Conservation (phyloP, 2,797 vertebrate genomes). For the Microchirus variegatus region DNA sequence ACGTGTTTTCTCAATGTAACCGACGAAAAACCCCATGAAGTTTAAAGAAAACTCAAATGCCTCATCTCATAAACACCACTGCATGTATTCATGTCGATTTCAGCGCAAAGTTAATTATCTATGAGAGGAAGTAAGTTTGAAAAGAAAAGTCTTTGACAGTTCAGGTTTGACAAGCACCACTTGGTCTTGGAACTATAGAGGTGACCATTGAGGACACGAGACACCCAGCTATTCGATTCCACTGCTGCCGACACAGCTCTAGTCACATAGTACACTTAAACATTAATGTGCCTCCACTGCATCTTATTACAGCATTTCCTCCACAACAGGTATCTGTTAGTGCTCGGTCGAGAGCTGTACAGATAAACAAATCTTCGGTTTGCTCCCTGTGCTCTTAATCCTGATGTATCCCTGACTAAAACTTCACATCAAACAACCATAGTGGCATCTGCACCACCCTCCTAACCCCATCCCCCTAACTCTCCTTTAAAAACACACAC, state of each 20-base stretch:
- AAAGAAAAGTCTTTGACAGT: slow-evolving; percentile 2
- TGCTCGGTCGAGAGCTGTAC: neutral
- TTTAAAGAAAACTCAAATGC: neutral
- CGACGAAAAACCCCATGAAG: too few species aligned
- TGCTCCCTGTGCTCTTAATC: too few species aligned
- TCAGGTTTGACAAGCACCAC: slow-evolving; percentile 21
- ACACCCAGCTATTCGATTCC: slow-evolving; percentile 38
- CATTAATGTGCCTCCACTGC: slow-evolving; percentile 19
- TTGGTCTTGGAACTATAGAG: slow-evolving; percentile 18
- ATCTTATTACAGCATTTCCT: slow-evolving; percentile 32
- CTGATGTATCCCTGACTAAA: slow-evolving; percentile 10
- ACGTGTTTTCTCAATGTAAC: too few species aligned
- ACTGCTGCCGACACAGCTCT: slow-evolving; percentile 17
- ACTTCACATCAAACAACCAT: slow-evolving; percentile 18
- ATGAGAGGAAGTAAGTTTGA: slow-evolving; percentile 4
- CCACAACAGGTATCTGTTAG: neutral
- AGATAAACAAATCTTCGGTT: slow-evolving; percentile 3
- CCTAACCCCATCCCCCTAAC: neutral
- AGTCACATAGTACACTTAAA: slow-evolving; percentile 42
- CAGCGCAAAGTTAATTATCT: neutral
- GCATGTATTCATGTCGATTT: neutral
- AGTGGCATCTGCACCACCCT: slow-evolving; percentile 9
- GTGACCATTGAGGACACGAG: slow-evolving; percentile 26
- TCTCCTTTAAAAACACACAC: slow-evolving; percentile 2
- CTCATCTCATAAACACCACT: neutral